These are phyloP conservation scores for Chlamydotis undulata DNA, from an alignment of 2,113 vertebrate species.

Conservation along the genomic window DNA sequence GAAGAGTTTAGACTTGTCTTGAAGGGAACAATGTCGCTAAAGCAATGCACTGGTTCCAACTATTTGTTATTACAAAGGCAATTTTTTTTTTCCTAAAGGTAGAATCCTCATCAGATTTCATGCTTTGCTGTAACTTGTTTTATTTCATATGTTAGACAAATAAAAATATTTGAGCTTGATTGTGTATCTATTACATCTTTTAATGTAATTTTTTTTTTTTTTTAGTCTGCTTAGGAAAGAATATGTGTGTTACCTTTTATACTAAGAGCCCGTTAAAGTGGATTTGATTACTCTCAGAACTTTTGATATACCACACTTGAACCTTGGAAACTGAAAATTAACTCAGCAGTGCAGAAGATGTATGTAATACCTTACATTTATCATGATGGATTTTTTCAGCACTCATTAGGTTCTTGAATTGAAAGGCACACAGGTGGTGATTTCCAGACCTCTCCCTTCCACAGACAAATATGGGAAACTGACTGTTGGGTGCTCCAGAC, in stretches of 20 bases:
- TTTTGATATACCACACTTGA: not conserved
- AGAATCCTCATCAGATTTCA: conserved; percentile 79
- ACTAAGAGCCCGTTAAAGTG: not conserved
- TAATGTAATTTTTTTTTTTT: not conserved
- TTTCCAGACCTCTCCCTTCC: not conserved
- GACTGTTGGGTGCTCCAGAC: not conserved
- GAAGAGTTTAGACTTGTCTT: conserved; percentile 90
- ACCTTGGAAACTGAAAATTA: not conserved
- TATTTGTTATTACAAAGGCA: conserved; percentile 85
- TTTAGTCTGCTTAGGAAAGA: conserved; percentile 14
- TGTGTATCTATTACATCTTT: conserved; percentile 38
- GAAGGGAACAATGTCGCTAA: conserved; percentile 79
- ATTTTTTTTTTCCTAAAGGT: conserved; percentile 75
- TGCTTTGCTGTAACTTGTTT: conserved; percentile 84
- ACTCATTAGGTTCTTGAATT: not conserved
- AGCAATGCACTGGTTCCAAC: conserved; percentile 74
- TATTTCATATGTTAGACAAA: conserved; percentile 71
- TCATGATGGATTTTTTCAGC: rapidly evolving
- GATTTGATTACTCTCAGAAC: not conserved
- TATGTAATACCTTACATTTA: not conserved
- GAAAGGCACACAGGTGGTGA: rapidly evolving
- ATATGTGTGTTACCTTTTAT: not conserved
- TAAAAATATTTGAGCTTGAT: conserved; percentile 65
- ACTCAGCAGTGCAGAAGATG: not conserved
- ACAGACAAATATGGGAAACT: not conserved